Percentiles rank a stretch among this genome's conserved stretches.
Evolutionary conservation across 2,113 vertebrate species (phyloP).

Genomic region (Hassar affinis): DNA sequence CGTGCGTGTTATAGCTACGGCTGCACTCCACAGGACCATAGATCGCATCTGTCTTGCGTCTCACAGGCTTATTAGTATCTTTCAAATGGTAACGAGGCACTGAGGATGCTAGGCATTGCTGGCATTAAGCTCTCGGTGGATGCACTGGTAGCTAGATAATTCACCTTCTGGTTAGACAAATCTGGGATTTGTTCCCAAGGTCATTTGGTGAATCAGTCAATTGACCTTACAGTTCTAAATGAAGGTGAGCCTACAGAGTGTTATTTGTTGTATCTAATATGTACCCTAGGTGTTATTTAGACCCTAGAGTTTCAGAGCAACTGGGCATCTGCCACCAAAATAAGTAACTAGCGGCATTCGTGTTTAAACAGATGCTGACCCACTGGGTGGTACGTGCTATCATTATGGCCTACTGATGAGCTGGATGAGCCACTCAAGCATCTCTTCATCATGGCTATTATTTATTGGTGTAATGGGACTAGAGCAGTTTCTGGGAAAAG

Average conservation of each 20-base stretch:
- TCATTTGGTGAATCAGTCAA: not conserved
- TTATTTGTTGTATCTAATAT: not conserved
- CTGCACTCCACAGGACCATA: not conserved
- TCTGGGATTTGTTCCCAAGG: not conserved
- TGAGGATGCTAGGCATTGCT: not conserved
- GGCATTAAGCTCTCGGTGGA: too few species aligned
- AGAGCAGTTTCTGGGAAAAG: not conserved
- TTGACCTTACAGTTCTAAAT: not conserved
- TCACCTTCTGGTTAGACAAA: too few species aligned
- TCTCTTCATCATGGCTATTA: not conserved
- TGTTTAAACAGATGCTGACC: not conserved
- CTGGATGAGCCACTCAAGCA: not conserved
- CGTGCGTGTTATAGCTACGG: not conserved
- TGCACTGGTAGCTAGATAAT: not conserved
- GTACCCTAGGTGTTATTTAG: not conserved
- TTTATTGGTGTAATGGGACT: not conserved
- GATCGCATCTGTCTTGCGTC: not conserved
- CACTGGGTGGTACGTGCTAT: slow-evolving; percentile 9
- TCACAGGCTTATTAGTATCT: not conserved
- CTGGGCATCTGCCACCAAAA: not conserved
- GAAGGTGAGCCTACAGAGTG: not conserved
- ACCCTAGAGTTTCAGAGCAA: not conserved
- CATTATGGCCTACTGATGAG: not conserved
- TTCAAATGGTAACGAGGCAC: not conserved
- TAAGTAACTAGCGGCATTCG: not conserved